phyloP scores from a whole-genome alignment of 30 jellyfish, hydroid and myxozoan species.

The Phacellophora camtschatica region DNA sequence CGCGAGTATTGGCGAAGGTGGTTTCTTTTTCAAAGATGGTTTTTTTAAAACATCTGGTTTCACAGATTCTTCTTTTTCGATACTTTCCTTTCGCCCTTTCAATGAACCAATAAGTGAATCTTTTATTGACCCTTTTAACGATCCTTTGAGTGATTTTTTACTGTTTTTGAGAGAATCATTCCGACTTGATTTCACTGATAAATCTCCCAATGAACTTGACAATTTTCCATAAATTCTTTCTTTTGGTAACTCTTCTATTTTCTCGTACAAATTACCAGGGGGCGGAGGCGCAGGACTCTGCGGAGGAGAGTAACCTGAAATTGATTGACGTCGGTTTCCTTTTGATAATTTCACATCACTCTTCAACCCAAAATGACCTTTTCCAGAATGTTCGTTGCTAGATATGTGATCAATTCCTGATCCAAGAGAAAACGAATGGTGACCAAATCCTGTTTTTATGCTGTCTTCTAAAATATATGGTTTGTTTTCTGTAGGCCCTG shows the following conservation, averaged over 20 bases:
- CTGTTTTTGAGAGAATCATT: conserved; percentile 2
- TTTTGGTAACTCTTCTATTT: background rate
- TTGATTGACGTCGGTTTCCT: conserved; percentile 52
- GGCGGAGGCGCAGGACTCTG: conserved; percentile 78
- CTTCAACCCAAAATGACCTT: background rate
- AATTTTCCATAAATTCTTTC: background rate
- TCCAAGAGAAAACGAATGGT: conserved; percentile 31
- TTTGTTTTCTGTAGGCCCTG: background rate
- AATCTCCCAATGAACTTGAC: background rate
- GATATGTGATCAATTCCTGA: conserved; percentile 36
- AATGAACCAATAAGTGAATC: conserved; percentile 14
- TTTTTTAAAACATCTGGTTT: conserved; percentile 16
- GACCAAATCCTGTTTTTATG: background rate
- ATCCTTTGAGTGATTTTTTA: background rate
- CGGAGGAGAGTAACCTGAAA: conserved; percentile 56
- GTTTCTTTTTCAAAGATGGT: conserved; percentile 34
- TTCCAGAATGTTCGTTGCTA: background rate
- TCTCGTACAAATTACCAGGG: conserved; percentile 19
- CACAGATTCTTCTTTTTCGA: background rate
- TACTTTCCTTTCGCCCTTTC: conserved; percentile 6
- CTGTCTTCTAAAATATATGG: background rate
- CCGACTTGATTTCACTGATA: background rate
- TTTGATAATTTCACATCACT: background rate
- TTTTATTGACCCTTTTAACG: no score
- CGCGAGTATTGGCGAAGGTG: conserved; percentile 5